Evolutionary conservation across 2,113 vertebrate genomes (phyloP).

Genomic region (Elaphurus davidianus): DNA sequence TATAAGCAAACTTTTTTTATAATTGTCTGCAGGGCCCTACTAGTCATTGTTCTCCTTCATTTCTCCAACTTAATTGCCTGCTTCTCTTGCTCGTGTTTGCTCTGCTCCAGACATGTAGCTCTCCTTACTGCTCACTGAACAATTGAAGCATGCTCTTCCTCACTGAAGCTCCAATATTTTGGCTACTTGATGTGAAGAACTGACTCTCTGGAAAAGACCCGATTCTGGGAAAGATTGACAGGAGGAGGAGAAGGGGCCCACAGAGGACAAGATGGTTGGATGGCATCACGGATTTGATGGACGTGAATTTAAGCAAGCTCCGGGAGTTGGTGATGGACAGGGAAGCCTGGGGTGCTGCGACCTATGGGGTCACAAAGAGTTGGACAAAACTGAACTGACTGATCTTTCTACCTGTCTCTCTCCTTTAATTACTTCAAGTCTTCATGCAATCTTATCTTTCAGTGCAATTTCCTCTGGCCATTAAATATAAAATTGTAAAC

Average conservation of each 20-base stretch:
- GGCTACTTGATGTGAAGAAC: not conserved
- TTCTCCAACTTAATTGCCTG: not conserved
- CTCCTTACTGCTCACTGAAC: not conserved
- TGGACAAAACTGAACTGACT: not conserved
- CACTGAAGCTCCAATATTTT: not conserved
- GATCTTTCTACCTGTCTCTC: not conserved
- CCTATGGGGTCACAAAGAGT: not conserved
- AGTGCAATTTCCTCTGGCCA: not conserved
- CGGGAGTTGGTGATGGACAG: not conserved
- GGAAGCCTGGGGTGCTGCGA: not conserved
- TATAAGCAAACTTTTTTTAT: not conserved
- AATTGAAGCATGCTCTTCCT: fast-evolving
- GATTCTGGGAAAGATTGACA: not conserved
- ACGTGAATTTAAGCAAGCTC: not conserved
- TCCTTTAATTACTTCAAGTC: not conserved
- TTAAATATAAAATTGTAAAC: not conserved
- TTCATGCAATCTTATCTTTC: not conserved
- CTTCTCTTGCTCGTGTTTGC: not conserved
- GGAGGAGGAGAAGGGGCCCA: not conserved
- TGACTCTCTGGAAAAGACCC: not conserved
- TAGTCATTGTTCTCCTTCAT: not conserved
- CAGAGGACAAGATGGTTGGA: not conserved
- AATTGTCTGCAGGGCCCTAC: not conserved
- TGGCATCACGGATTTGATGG: not conserved
- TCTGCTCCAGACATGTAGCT: not conserved